Base-by-base conservation (phyloP, 2,888 invertebrate species). In the Scaptomyza reducta region DNA sequence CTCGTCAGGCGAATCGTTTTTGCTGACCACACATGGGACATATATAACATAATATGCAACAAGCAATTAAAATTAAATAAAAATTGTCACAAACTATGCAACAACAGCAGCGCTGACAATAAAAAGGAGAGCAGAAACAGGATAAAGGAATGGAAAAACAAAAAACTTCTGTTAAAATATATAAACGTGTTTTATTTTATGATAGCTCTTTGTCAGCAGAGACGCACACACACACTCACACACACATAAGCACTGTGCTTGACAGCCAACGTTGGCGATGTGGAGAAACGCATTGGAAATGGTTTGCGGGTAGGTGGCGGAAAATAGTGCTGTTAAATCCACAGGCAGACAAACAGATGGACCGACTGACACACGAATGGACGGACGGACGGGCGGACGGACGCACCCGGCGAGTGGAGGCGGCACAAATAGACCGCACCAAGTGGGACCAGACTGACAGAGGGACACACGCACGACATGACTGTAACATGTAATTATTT, bases 401-500 rank as follows among this genome's bases (percentile, higher is more conserved):
- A 42, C 22, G 44, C 68, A 60, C 51, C 51, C 47, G 27, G 53
- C 16, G 51, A 10, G 46, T 54, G 64, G 64, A 69, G 67, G 72
- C 72, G 68, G 66, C 77, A 83, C 77, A 82, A 77, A 81, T 81
- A 82, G 77, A 81, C 82, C 76, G 74, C 76, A 74, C 86, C 86
- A 70, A 79, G 70, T 78, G 78, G 47, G 70, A 63, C 50, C 75
- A 66, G 62, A 59, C 69, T 68, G 74, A 72, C 72, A 62, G 70
- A 55, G 61, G 56, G 64, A 70, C 63, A 71, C 79, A 82, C 77
- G 86, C 81, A 82, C 73, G 86, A 85, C 82, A 82, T 85, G 82
- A 86, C 87, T 86, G 87, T 86, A 86, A 83, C 83, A 83, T 86
- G 78, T 83, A 86, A 83, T 83, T 83, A 83, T 83, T 83, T 83